Evolutionary conservation across 2,797 vertebrate genomes (phyloP), one percentile per base, ranked within the genome.

Genomic region (Eurystomus glaucurus): DNA sequence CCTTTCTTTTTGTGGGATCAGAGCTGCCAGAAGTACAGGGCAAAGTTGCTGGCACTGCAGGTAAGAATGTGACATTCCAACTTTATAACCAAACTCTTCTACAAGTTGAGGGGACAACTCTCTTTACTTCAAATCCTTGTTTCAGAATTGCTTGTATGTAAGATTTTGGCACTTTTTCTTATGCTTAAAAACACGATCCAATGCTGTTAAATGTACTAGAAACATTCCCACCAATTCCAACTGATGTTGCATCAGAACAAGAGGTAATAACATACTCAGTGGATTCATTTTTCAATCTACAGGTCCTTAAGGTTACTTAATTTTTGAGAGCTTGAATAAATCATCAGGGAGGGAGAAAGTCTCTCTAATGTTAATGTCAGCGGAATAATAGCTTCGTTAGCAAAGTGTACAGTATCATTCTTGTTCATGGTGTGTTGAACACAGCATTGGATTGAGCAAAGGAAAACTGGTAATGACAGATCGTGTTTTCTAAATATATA

Each of bases 271-370:
- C 86, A 69, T 81, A 58, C 37, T 83, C 46, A 39, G 21, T 33
- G 50, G 57, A 66, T 70, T 90, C 2, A 43, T 78, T 88, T 94
- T 78, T 92, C 39, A 50, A 35, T 77, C 52, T 75, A 39, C 14
- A 48, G 14, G 62, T 84, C 35, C 37, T 86, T 90, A 65, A 72
- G 31, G 8, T 81, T 78, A 61, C 52, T 85, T 85, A 41, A 21
- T 29, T 81, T 88, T 93, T 85, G 83, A 70, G n/a, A 86, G 19
- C 16, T 93, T 90, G 64, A 91, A 78, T 78, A 92, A 94, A 69
- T 80, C 46, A 77, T 68, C 35, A 78, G 43, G 4, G 50, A 93
- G 52, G 55, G 83, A 93, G 50, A 61, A 95, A 75, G 33, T 74
- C 57, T 69, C 41, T 65, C n/a, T 84, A 78, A 78, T 58, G 26